Evolutionary conservation across 1,140 invertebrate species (phyloP), one percentile per base, ranked within the genome.

Genomic region (Drosophila melanica): DNA sequence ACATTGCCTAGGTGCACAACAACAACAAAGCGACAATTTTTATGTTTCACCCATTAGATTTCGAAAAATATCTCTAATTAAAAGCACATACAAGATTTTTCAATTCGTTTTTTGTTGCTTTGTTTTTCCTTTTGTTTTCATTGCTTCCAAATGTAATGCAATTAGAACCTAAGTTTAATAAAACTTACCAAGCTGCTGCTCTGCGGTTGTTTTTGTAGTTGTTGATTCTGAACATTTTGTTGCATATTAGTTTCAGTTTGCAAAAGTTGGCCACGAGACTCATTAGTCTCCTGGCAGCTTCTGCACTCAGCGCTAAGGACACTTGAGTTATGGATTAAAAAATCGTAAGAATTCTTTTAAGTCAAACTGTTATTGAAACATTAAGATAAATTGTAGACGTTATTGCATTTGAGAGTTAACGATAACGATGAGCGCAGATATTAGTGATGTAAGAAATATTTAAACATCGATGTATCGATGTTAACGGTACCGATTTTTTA

Each of bases 31-130:
- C 35, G 68, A 74, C 60, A 74, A 62, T 39, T 16, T 51, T 2
- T 8, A 41, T 67, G 27, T 33, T 53, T 50, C 27, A 69, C 75
- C 62, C 65, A 66, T 70, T 72, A 79, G 78, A 74, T 82, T 68
- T 76, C 44, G 54, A 47, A 82, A 81, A 89, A 87, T 87, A 64
- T 75, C 75, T 82, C 82, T 87, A 87, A 87, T 87, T 87, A 87
- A 87, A 87, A 82, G 42, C 58, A 75, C 68, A 74, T 55, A 75
- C 58, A 86, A 60, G 60, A 65, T 70, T 70, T 45, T 58, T 60
- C 55, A 59, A 68, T 69, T 71, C 66, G 10, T 54, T 58, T 63
- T 63, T 65, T 54, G 47, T 62, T 68, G 48, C 14, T 68, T 45
- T 58, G 23, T 75, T 48, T 20, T 51, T 67, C 59, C 47, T 59